Conservation (phyloP, 2,888 invertebrate species). For the Salpingus planirostris region DNA sequence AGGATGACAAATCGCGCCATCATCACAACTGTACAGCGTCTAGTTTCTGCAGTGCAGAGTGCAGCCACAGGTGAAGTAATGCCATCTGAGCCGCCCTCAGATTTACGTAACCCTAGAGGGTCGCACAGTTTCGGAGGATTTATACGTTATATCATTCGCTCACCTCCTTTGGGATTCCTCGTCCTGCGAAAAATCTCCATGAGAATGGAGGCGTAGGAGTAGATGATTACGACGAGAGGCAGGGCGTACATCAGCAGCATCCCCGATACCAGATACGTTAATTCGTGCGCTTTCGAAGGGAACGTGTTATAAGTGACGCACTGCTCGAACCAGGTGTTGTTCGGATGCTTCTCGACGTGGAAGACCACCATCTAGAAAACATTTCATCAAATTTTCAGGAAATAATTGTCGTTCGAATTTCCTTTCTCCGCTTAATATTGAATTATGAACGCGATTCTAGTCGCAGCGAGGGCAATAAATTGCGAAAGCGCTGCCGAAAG, state of each 20-base stretch:
- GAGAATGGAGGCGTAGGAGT: constrained; percentile 82
- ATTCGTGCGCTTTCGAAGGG: constrained; percentile 60
- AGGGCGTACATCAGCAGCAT: constrained; percentile 82
- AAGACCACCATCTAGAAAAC: constrained; percentile 68
- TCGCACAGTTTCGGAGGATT: too few species aligned
- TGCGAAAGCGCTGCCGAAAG: too few species aligned
- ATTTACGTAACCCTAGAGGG: too few species aligned
- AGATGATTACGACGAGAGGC: constrained; percentile 76
- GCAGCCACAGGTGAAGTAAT: too few species aligned
- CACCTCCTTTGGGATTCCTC: constrained; percentile 47
- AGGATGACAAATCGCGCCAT: too few species aligned
- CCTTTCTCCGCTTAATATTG: neutral
- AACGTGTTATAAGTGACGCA: constrained; percentile 84
- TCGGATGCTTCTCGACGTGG: constrained; percentile 78
- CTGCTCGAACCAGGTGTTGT: constrained; percentile 75
- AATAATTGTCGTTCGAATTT: neutral
- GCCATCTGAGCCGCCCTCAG: too few species aligned
- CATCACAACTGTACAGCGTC: too few species aligned
- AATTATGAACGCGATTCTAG: too few species aligned
- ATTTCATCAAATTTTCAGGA: neutral
- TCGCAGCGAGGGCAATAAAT: neutral
- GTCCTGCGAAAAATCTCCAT: constrained; percentile 73
- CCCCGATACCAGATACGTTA: constrained; percentile 73
- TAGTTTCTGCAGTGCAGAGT: too few species aligned
- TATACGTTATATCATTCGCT: too few species aligned